Percentiles rank a stretch among this genome's conserved stretches.
phyloP scores from a whole-genome alignment of 2,797 vertebrate genomes.

The Dromococcyx pavoninus region DNA sequence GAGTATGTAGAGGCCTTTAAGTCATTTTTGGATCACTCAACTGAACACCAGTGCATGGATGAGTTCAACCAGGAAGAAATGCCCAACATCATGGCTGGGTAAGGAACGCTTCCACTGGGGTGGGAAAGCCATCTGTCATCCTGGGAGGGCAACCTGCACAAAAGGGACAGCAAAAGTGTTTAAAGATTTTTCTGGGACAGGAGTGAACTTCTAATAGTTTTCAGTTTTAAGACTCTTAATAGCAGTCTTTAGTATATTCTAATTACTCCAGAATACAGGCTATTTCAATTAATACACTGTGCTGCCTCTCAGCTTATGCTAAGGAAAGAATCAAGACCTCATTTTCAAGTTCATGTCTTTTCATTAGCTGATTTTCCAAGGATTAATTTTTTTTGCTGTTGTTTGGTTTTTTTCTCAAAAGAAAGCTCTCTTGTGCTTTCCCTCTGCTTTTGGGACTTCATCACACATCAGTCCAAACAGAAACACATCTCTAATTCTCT shows the following conservation, averaged over 20 bases:
- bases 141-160: not conserved
- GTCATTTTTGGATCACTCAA: slow-evolving; percentile 66
- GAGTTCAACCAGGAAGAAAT: slow-evolving; percentile 60
- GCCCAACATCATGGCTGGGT: slow-evolving; percentile 53
- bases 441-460: not conserved
- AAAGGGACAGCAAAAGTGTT: not conserved
- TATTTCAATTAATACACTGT: not conserved
- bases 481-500: slow-evolving; percentile 30
- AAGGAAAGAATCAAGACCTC: not conserved
- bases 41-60: slow-evolving; percentile 69
- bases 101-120: not conserved
- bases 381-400: not conserved
- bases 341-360: not conserved
- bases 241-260: not conserved
- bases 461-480: not conserved
- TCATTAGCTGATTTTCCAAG: slow-evolving; percentile 25
- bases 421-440: slow-evolving; percentile 3
- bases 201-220: not conserved
- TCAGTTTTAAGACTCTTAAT: not conserved
- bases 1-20: slow-evolving; percentile 67
- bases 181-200: not conserved
- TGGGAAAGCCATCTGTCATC: not conserved
- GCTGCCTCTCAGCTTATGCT: not conserved
- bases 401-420: not conserved
- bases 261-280: not conserved